phyloP scores from a whole-genome alignment of 2,888 invertebrate genomes.

The Colostygia pectinataria region DNA sequence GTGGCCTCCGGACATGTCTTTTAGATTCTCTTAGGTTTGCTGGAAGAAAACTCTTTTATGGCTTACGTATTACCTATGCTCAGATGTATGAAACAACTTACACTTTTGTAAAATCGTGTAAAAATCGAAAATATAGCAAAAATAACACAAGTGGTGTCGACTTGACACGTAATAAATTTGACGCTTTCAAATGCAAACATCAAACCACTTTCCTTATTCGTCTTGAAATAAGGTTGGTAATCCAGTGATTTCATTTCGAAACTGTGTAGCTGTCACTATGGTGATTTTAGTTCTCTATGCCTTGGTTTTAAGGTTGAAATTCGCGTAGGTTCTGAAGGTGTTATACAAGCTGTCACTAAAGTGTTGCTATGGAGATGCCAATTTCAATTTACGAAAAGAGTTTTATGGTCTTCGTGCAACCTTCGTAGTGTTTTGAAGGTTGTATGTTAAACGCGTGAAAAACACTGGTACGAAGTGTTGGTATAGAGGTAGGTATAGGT shows the following conservation, averaged over 20 bases:
- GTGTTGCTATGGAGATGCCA: constrained; percentile 14
- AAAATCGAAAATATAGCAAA: constrained; percentile 15
- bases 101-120: constrained; percentile 10
- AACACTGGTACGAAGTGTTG: no score
- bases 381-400: constrained; percentile 6
- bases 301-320: constrained; percentile 1
- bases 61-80: no score
- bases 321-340: neutral
- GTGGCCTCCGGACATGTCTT: constrained; percentile 37
- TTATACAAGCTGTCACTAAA: neutral
- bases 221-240: neutral
- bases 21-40: neutral
- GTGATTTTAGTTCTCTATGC: neutral
- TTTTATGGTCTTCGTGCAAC: constrained; percentile 10
- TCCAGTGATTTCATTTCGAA: neutral
- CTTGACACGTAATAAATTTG: constrained; percentile 18
- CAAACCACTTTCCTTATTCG: neutral
- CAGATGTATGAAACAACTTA: no score
- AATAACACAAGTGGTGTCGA: constrained; percentile 7
- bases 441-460: neutral
- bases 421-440: constrained; percentile 6
- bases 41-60: neutral
- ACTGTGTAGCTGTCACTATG: neutral
- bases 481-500: no score
- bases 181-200: neutral